Evolutionary conservation across 1,140 invertebrate genomes (phyloP), one percentile per base, ranked within the genome.

Genomic region (Bradysia coprophila): DNA sequence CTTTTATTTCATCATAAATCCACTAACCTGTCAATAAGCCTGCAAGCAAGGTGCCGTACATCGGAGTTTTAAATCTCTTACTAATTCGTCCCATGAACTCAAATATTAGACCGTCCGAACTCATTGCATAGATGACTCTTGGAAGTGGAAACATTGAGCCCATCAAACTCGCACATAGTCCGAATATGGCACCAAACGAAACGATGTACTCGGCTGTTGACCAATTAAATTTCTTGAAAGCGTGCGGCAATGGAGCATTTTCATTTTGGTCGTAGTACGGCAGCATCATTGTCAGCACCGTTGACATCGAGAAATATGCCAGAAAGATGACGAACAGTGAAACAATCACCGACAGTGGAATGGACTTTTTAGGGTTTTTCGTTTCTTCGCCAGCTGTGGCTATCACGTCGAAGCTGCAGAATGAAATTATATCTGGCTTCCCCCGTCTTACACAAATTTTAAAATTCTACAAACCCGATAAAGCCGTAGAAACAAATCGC

Each of bases 401-500:
- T 40, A 44, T 42, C 32, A 13, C 33, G 33, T 21, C 9, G 42
- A 9, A 19, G 43, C 28, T 24, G 9, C 13, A 38, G 34, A 9
- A 20, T 23, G 31, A 23, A 32, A 40, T 16, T 22, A 40, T n/a
- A n/a, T n/a, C n/a, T n/a, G n/a, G n/a, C n/a, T n/a, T n/a, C n/a
- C n/a, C n/a, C n/a, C n/a, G n/a, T n/a, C n/a, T n/a, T n/a, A 42
- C 43, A 21, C 19, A 45, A 45, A 45, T 31, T 31, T 9, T 31
- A 31, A 31, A 31, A 31, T 31, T 9, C 82, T 63, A 92, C 88
- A 53, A 91, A 91, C 42, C 86, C 86, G 47, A 91, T 85, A 49
- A 90, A 92, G 9, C 82, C 87, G 57, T 88, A 93, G 56, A 93
- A 93, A 59, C 87, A 92, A 9, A 78, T 82, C 0, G 86, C 86